Conservation (phyloP, 2,888 invertebrate species). For the Cantharis lateralis region DNA sequence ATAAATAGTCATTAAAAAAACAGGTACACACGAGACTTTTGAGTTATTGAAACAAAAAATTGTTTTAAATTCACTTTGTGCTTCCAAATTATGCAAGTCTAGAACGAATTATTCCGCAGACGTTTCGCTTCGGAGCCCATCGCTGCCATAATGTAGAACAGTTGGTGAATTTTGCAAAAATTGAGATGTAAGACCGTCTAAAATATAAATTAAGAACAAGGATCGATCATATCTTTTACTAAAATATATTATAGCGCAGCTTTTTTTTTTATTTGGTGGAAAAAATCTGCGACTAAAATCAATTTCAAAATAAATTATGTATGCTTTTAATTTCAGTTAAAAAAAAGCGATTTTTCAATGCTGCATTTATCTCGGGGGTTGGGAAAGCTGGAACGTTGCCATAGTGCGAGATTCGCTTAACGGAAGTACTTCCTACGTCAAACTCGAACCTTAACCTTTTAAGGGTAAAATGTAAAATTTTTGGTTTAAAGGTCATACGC, state of each 20-base stretch:
- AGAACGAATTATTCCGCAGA: neutral
- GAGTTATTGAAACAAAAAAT: neutral
- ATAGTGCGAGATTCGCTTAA: neutral
- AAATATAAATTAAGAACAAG: too few relatives aligned
- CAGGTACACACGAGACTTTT: too few relatives aligned
- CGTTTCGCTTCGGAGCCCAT: neutral
- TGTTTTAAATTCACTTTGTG: neutral
- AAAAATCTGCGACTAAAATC: neutral
- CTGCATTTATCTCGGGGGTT: neutral
- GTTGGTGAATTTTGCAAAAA: neutral
- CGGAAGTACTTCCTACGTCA: neutral
- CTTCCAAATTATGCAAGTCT: neutral
- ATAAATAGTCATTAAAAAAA: too few relatives aligned
- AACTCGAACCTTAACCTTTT: neutral
- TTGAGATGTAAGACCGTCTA: too few relatives aligned
- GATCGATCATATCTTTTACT: neutral
- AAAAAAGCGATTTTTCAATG: neutral
- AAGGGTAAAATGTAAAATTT: neutral
- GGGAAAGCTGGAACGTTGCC: neutral
- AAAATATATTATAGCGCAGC: neutral
- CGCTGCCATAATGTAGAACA: neutral
- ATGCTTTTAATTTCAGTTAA: neutral
- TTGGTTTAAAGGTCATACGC: neutral
- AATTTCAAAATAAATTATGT: neutral
- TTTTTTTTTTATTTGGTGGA: neutral